Base-by-base conservation (phyloP, 2,113 vertebrate species). In the Rana temporaria region DNA sequence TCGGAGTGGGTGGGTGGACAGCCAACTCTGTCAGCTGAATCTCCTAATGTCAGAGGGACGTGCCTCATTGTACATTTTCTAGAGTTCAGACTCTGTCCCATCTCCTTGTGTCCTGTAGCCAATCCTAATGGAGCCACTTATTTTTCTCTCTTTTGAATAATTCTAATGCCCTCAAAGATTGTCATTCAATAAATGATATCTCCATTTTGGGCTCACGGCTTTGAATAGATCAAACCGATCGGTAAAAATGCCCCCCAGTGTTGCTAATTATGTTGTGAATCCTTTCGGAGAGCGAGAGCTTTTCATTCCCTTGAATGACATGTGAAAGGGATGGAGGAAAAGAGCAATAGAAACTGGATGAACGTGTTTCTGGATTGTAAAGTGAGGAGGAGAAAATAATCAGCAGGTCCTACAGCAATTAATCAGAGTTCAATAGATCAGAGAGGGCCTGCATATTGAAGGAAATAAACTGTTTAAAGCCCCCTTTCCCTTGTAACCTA, bases 361-460 rank as follows among this genome's bases (percentile, higher is more conserved):
- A 66, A 24, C 16, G 5, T 24, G 12, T 59, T 38, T 42, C 18
- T 70, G 67, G n/a, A 24, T 32, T 24, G 22, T 71, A 71, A 72
- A 72, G 20, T 24, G 52, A 56, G 24, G 20, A 68, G 65, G 56
- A 59, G 57, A 38, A 60, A 38, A n/a, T 30, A n/a, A 19, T n/a
- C 1, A 15, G 38, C 53, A 48, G 38, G 20, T 17, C 42, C 52
- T 20, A 16, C 52, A 5, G 69, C 26, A 55, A 72, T 72, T 72
- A 72, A 72, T 72, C 77, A 65, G 74, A 53, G 30, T 63, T 76
- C 30, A 78, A 78, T 78, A 63, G 42, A 72, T 72, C 42, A 55
- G 53, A 72, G 48, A 56, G 24, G 22, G 15, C 34, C 1, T 19
- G 16, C 22, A 75, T 42, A 62, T 48, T 26, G 0, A 17, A 70